Evolutionary conservation across 2,113 vertebrate species (phyloP), one percentile per base, ranked within the genome.

Genomic region (Cyprinodon tularosa): DNA sequence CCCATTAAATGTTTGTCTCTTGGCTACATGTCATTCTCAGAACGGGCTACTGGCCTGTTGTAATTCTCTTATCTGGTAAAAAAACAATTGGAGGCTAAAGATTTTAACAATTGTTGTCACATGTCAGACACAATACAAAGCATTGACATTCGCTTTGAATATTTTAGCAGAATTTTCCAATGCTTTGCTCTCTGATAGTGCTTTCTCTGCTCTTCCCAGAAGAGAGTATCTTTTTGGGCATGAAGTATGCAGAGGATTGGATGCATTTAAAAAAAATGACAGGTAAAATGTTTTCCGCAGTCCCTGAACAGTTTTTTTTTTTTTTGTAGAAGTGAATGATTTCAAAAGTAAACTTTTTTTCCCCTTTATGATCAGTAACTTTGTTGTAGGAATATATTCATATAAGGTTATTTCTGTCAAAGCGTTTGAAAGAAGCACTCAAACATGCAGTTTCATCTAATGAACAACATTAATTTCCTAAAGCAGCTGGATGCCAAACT

Each of bases 71-170:
- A 1, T 37, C 36, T 65, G 68, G 37, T 42, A 48, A 29, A 29
- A 66, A 72, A 64, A 36, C 44, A 71, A 42, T 77, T 37, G 66
- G 20, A 72, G 8, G 13, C 66, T 53, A 62, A 47, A 39, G 29
- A 62, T 72, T 74, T 64, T 2, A 5, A 44, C 68, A 77, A 73
- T 71, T 37, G 80, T 74, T 73, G 76, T 78, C 47, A 36, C n/a
- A 59, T 15, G 63, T 77, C 82, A 83, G 36, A 71, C 74, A 60
- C 38, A 67, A 69, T 80, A 37, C 8, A 69, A 60, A 60, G 42
- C 11, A 47, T 83, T 7, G 29, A 38, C 53, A n/a, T 13, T 13
- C 13, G 40, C 44, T 53, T 39, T 81, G 42, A 81, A 87, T 83
- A 65, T 76, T 89, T 85, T 50, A 80, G 77, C 15, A 45, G 5